phyloP scores from a whole-genome alignment of 1,140 invertebrate genomes.

The Rhyzopertha dominica region DNA sequence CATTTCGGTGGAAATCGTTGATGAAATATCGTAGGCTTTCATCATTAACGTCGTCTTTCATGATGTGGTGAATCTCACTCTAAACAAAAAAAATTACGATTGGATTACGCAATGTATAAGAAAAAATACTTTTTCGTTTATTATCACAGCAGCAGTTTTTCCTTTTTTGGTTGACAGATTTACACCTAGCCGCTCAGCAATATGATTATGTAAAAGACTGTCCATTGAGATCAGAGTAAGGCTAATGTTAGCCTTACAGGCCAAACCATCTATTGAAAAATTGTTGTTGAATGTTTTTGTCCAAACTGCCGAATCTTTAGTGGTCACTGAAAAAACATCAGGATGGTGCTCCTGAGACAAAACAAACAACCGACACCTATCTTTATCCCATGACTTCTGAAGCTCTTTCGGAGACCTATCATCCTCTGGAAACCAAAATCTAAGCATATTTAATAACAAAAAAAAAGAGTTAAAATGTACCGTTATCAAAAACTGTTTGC shows the following conservation, averaged over 20 bases:
- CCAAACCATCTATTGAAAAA: conserved; percentile 37
- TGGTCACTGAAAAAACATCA: conserved; percentile 34
- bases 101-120: conserved; percentile 2
- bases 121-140: conserved; percentile 61
- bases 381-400: conserved; percentile 34
- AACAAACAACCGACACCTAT: conserved; percentile 46
- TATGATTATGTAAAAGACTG: conserved; percentile 61
- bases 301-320: too few relatives aligned
- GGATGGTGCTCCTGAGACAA: conserved; percentile 45
- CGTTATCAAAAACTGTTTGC: not conserved
- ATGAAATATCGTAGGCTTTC: conserved; percentile 58
- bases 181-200: conserved; percentile 67
- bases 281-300: conserved; percentile 3
- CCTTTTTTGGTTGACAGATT: conserved; percentile 56
- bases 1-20: conserved; percentile 57
- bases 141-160: conserved; percentile 64
- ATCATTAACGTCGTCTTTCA: conserved; percentile 55
- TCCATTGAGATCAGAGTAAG: conserved; percentile 68
- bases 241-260: conserved; percentile 60
- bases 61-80: conserved; percentile 64
- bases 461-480: conserved; percentile 3
- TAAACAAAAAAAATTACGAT: conserved; percentile 44
- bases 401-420: conserved; percentile 50
- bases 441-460: conserved; percentile 43
- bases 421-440: conserved; percentile 45